Conservation (phyloP, 2,797 vertebrate genomes). For the Paratrypauchen microcephalus region DNA sequence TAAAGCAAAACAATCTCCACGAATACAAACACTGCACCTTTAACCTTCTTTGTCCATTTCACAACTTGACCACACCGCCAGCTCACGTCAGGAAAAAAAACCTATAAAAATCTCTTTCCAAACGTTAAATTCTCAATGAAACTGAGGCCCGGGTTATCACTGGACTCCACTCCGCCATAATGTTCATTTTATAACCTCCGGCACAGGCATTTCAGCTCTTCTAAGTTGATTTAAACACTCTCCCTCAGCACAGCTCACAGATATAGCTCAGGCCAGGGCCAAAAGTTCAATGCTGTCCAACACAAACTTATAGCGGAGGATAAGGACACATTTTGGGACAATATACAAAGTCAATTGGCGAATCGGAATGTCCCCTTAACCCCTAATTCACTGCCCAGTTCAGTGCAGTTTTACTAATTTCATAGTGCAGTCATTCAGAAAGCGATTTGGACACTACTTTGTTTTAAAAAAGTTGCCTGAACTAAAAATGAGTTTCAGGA, state of each 20-base stretch:
- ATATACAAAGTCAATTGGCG: slow-evolving; percentile 32
- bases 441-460: too few species aligned
- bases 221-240: slow-evolving; percentile 38
- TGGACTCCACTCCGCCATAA: neutral
- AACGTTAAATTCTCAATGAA: slow-evolving; percentile 10
- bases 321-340: slow-evolving; percentile 51
- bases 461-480: too few species aligned
- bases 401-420: too few species aligned
- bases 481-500: too few species aligned
- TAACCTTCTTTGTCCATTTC: too few species aligned
- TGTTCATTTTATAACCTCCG: neutral
- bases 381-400: too few species aligned
- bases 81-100: too few species aligned
- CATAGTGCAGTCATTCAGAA: too few species aligned
- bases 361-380: neutral
- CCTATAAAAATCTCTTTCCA: slow-evolving; percentile 1
- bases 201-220: slow-evolving; percentile 8
- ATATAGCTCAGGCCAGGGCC: slow-evolving; percentile 46
- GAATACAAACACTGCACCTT: too few species aligned
- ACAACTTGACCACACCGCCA: too few species aligned
- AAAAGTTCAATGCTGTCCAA: slow-evolving; percentile 63
- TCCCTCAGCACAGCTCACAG: slow-evolving; percentile 20
- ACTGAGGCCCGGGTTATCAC: neutral
- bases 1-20: too few species aligned
- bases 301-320: slow-evolving; percentile 51